Evolutionary conservation across 2,113 vertebrate species (phyloP).

Genomic region (Chionomys nivalis): DNA sequence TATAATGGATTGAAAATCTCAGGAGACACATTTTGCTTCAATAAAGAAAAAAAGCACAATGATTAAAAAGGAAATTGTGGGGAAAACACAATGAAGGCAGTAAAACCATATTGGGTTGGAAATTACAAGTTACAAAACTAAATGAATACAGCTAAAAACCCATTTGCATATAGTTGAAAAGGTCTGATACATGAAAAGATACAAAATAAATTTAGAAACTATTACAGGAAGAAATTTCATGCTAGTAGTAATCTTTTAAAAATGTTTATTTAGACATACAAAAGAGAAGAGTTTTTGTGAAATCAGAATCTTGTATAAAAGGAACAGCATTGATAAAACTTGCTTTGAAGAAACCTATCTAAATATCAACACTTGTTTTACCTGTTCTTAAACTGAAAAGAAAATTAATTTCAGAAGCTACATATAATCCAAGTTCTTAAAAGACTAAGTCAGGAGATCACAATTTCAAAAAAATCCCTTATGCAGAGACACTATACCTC

Average conservation of each 20-base stretch:
- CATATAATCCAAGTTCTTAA: not conserved
- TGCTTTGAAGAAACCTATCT: not conserved
- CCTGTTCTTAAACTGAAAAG: constrained; percentile 34
- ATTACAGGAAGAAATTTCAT: not conserved
- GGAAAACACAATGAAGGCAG: constrained; percentile 11
- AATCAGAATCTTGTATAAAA: constrained; percentile 9
- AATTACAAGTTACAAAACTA: constrained; percentile 15
- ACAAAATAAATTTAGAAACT: not conserved
- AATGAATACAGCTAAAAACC: not conserved
- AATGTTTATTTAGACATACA: constrained; percentile 19
- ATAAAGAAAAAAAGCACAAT: not conserved
- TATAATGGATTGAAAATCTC: not conserved
- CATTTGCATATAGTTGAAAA: not conserved
- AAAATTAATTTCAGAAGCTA: not conserved
- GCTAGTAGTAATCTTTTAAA: not conserved
- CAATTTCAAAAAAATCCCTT: not conserved
- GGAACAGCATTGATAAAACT: not conserved
- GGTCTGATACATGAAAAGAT: not conserved
- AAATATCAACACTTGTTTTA: not conserved
- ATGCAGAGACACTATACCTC: not conserved
- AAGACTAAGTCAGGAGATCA: not conserved
- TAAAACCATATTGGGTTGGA: not conserved
- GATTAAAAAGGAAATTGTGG: constrained; percentile 23
- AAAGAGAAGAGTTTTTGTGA: not conserved
- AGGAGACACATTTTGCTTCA: not conserved